Base-by-base conservation (phyloP, 53 echinoderm and acorn worm genomes). In the Hippasteria phrygiana region DNA sequence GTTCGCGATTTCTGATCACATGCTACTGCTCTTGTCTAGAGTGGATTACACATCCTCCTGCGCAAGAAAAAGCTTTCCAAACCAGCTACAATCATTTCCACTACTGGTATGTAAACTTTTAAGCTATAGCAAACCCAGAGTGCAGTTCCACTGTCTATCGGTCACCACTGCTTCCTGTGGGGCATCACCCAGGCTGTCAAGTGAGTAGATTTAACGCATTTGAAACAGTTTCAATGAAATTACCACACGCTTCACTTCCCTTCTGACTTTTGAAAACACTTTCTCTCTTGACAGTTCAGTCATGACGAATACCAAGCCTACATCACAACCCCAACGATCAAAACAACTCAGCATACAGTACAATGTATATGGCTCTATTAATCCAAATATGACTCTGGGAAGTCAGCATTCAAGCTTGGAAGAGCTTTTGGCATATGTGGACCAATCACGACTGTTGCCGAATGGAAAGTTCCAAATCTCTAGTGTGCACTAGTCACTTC, bases 401-500 rank as follows among this genome's bases (percentile, higher is more conserved):
- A n/a, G n/a, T n/a, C n/a, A n/a, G n/a, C n/a, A n/a, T n/a, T n/a
- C n/a, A n/a, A n/a, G n/a, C n/a, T n/a, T n/a, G n/a, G n/a, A n/a
- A n/a, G n/a, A n/a, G n/a, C n/a, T n/a, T n/a, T n/a, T n/a, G n/a
- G n/a, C n/a, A n/a, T n/a, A n/a, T n/a, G n/a, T n/a, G n/a, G n/a
- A n/a, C n/a, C n/a, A n/a, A n/a, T n/a, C n/a, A n/a, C n/a, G n/a
- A n/a, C n/a, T n/a, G n/a, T n/a, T 48, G 48, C 8, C 48, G 14
- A 48, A 48, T 48, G 48, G 8, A 7, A 48, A 48, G 48, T n/a
- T n/a, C 8, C 69, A 67, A 67, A 67, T 35, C 69, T 67, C 69
- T 8, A 18, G 69, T 67, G 69, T 67, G 31, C 26, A 67, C 69
- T 22, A 67, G 32, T 67, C 69, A 67, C 33, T 67, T 67, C 69